These are phyloP conservation scores for Eupithecia tripunctaria DNA, from an alignment of 2,888 invertebrate species.

Conservation along the genomic window DNA sequence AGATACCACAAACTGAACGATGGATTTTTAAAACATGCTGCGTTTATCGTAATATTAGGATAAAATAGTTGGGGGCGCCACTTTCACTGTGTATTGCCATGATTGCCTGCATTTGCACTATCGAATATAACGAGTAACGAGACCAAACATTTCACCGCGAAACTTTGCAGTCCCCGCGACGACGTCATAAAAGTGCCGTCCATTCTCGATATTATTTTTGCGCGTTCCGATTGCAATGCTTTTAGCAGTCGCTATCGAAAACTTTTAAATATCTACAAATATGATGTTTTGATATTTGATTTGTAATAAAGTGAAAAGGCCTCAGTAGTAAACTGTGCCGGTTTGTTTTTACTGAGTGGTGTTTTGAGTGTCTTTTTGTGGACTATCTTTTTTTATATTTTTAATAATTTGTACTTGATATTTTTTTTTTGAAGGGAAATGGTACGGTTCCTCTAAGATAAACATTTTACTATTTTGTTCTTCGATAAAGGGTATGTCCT, in stretches of 20 bases:
- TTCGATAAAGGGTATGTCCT: too few species aligned
- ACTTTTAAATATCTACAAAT: constrained; percentile 17
- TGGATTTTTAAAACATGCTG: neutral
- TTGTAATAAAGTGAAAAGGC: constrained; percentile 1
- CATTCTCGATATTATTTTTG: constrained; percentile 38
- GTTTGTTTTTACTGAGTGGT: neutral
- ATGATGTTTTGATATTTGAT: neutral
- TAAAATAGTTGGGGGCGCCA: too few species aligned
- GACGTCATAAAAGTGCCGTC: constrained; percentile 1
- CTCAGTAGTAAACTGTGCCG: neutral
- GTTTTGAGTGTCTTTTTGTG: neutral
- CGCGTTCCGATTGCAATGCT: constrained; percentile 30
- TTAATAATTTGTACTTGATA: too few species aligned
- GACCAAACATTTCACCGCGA: neutral
- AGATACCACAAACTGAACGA: too few species aligned
- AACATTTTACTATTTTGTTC: too few species aligned
- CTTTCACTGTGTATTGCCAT: too few species aligned
- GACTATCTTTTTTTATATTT: too few species aligned
- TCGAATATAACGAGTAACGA: neutral
- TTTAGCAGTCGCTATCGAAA: constrained; percentile 20
- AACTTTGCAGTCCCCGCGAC: neutral
- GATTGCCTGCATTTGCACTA: neutral
- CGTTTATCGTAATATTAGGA: too few species aligned
- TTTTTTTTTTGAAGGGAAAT: too few species aligned
- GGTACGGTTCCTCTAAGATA: too few species aligned